Evolutionary conservation across 2,113 vertebrate genomes (phyloP).

Genomic region (Laticauda laticaudata): DNA sequence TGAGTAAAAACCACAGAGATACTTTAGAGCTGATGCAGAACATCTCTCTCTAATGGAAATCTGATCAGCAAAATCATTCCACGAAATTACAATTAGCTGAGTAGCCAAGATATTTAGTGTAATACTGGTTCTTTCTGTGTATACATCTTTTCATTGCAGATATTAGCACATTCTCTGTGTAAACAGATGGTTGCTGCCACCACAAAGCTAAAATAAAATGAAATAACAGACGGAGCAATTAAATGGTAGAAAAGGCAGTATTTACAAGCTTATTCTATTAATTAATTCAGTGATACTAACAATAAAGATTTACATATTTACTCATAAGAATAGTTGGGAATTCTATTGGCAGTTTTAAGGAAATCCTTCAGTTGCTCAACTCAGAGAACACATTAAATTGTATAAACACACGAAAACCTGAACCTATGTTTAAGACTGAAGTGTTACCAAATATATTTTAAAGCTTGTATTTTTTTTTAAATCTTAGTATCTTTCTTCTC

Average conservation of each 20-base stretch:
- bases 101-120: neutral
- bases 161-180: neutral
- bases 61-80: neutral
- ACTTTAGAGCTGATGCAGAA: neutral
- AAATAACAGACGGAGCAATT: slow-evolving; percentile 27
- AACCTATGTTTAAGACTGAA: neutral
- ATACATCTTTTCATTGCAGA: slow-evolving; percentile 11
- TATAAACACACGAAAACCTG: neutral
- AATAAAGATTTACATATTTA: neutral
- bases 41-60: no score
- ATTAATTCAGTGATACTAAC: neutral
- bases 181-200: slow-evolving; percentile 31
- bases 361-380: neutral
- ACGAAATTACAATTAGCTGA: neutral
- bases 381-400: neutral
- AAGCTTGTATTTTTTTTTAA: neutral
- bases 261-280: neutral
- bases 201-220: fast-evolving
- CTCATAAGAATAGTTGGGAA: neutral
- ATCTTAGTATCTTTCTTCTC: neutral
- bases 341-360: neutral
- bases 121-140: neutral
- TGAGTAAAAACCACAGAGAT: neutral
- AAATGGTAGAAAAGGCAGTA: neutral
- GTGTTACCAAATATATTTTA: neutral